Base-by-base conservation (phyloP, 2,888 invertebrate species). In the Brachyptera putata region DNA sequence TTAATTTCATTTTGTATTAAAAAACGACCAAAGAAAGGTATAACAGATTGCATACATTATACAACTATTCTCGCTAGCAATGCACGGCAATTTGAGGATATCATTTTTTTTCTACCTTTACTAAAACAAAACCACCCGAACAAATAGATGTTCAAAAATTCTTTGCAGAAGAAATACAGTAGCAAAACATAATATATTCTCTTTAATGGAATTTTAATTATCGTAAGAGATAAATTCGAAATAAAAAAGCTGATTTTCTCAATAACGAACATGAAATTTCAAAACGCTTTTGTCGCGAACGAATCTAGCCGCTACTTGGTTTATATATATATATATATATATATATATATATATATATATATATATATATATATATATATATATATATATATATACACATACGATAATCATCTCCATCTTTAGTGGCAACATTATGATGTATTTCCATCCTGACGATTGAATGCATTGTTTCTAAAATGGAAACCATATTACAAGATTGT, bases 131-230 rank as follows among this genome's bases (percentile, higher is more conserved):
- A 21, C 21, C 46, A 46, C 9, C 11, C 21, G 11, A 22, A 11
- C 24, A 39, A 46, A 46, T 46, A 21, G 22, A 46, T 46, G 46
- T 53, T 53, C 22, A 36, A 34, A 53, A 53, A 53, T 36, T 36
- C 53, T 53, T 34, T 53, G 16, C 16, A 53, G 53, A 53, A 53
- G 53, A 53, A 53, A 53, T 36, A 36, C 53, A 53, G 36, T 36
- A 53, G 53, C 53, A 30, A 36, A 53, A 53, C 53, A 53, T 53
- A 53, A 53, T 36, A 53, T 53, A 53, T 53, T 21, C 22, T 53
- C 53, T 34, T 16, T 34, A 34, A 53, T 53, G 53, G 53, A 53
- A 53, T 53, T 53, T 53, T 53, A 53, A 53, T 53, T 53, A 53
- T 53, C 53, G 11, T n/a, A 11, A 21, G 5, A 26, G 50, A 13